A percentile compares a stretch with the other conserved stretches of the same genome.
phyloP scores from a whole-genome alignment of 2,113 vertebrate species.

The Zosterops japonicus region DNA sequence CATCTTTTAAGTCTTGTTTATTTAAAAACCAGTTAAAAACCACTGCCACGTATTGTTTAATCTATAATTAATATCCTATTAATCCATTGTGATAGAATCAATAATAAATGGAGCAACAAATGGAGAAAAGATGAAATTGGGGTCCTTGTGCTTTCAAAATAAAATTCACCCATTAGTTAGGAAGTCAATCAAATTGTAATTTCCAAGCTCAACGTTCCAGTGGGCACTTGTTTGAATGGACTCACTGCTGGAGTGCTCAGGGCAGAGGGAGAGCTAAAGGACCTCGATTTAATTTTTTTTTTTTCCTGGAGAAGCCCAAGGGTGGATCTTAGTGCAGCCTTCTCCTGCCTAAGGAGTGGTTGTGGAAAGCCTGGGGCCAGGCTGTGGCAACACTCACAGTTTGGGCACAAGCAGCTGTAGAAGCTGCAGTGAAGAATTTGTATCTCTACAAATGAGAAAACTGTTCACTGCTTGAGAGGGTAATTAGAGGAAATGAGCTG shows the following conservation, averaged over 20 bases:
- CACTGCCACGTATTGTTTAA: neutral
- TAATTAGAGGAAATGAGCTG: neutral
- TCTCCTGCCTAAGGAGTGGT: neutral
- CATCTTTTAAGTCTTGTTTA: neutral
- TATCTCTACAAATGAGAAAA: neutral
- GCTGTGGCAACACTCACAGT: neutral
- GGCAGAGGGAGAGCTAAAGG: neutral
- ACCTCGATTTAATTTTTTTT: neutral
- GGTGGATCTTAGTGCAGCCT: neutral
- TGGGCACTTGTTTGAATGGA: neutral
- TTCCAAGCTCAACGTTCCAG: neutral
- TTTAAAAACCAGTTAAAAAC: neutral
- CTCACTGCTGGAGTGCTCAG: neutral
- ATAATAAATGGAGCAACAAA: neutral
- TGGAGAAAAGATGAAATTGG: neutral
- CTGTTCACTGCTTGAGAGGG: neutral
- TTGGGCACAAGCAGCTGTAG: neutral
- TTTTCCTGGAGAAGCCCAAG: neutral
- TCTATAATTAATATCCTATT: neutral
- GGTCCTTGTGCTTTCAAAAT: neutral
- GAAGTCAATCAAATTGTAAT: neutral
- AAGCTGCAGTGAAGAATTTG: neutral
- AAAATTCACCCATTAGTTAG: neutral
- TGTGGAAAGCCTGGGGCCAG: neutral
- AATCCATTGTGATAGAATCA: neutral